Evolutionary conservation across 2,113 vertebrate species (phyloP), one percentile per base, ranked within the genome.

Genomic region (Lepidothrix coronata): DNA sequence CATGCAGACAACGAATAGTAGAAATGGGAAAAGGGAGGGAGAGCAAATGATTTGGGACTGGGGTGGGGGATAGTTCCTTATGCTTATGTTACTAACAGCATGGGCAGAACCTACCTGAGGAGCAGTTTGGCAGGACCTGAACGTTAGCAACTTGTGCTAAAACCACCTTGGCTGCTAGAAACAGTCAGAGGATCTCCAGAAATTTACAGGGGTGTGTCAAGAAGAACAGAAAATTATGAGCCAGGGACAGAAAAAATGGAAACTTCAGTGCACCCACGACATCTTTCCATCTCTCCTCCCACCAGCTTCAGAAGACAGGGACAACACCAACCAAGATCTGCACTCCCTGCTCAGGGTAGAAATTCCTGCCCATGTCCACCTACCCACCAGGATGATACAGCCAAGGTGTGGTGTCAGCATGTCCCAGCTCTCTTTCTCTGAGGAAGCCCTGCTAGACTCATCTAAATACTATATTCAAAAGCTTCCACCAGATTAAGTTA

Each of bases 371-470:
- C 12, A 12, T 51, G 23, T 3, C 31, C 8, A 6, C 37, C 33
- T 85, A 35, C 39, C 37, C 12, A 41, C 3, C 10, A 71, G 23
- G 21, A n/a, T 2, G 4, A 61, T 12, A 41, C 3, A 30, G 3
- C 8, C 0, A 0, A 77, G 18, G 18, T 1, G 1, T 28, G 14
- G 11, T 51, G 12, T 65, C 57, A 86, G n/a, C 0, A 0, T 2
- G 6, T 65, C 28, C 17, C 55, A 66, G 16, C 12, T 52, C 41
- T 73, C 55, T 48, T 25, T 18, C 15, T 87, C 55, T 54, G 37
- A 61, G 18, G 37, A 91, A 77, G 7, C 33, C 49, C 22, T 78
- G 27, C 18, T 81, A 33, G n/a, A 58, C 12, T 73, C 21, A 39
- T 31, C 27, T 83, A 58, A 73, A 72, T 52, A 48, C 18, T 19